Evolutionary conservation across 2,888 invertebrate genomes (phyloP), one percentile per base, ranked within the genome.

Genomic region (Cosmia trapezina): DNA sequence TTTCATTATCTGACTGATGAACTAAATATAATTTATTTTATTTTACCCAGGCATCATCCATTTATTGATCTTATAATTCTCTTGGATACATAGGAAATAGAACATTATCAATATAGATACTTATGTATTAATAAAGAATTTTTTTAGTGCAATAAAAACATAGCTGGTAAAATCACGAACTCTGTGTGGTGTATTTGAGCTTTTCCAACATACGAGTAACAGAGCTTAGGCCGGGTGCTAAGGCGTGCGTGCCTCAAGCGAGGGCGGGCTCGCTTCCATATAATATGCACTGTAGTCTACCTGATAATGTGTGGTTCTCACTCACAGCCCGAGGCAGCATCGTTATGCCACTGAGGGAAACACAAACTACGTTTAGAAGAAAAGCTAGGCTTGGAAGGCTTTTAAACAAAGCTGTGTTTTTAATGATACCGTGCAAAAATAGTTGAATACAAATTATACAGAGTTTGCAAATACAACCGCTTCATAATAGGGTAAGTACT

Each of bases 231-330:
- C 70, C 90, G 89, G 88, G 78, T 90, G 90, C 81, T 70, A 70
- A 85, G 88, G 87, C 81, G 88, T 83, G 79, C 71, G 61, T 76
- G 85, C 82, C 88, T 79, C 83, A 70, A 88, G 88, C 89, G 85
- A 49, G 70, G 90, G 90, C 87, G 88, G 82, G 78, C 60, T 78
- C 79, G 76, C 86, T 89, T 62, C 89, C 84, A 76, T 69, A 81
- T 73, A 78, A 75, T 75, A 72, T 75, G 37, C 43, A 41, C n/a
- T 19, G 47, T 7, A 45, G 78, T 22, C 28, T n/a, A n/a, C 60
- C 60, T 2, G 56, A 62, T 79, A 78, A 73, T 62, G 6, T 17
- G 56, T n/a, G n/a, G 49, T 54, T 33, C 51, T 51, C 37, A 47
- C 17, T 64, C 54, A 22, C 14, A 68, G 60, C 84, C 86, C 4